Conservation (phyloP, 2,797 vertebrate genomes). For the Selene dorsalis region DNA sequence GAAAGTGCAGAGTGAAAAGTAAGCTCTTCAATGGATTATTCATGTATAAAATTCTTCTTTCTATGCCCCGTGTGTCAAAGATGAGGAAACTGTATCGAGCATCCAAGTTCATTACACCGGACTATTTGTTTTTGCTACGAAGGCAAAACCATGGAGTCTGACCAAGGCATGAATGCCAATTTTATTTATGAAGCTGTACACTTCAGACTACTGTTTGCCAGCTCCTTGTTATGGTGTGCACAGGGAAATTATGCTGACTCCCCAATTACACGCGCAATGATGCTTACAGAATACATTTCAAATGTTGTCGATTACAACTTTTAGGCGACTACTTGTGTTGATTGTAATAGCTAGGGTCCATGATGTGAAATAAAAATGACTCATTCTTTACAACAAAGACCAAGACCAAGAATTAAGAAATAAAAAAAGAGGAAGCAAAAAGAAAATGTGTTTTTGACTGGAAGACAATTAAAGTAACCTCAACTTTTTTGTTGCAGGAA, state of each 20-base stretch:
- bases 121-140: slow-evolving; percentile 48
- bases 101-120: slow-evolving; percentile 27
- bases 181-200: slow-evolving; percentile 48
- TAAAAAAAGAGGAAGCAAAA: slow-evolving; percentile 11
- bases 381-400: slow-evolving; percentile 19
- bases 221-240: slow-evolving; percentile 37
- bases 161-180: slow-evolving; percentile 61
- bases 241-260: slow-evolving; percentile 57
- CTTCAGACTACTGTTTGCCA: slow-evolving; percentile 33
- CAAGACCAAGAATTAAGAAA: slow-evolving; percentile 23
- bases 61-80: slow-evolving; percentile 20
- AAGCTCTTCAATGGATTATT: slow-evolving; percentile 37
- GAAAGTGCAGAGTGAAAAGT: slow-evolving; percentile 11
- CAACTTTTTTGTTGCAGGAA: neutral
- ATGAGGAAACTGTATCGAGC: slow-evolving; percentile 20
- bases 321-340: slow-evolving; percentile 38
- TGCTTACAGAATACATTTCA: slow-evolving; percentile 67
- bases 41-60: slow-evolving; percentile 19
- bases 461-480: slow-evolving; percentile 7
- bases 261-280: slow-evolving; percentile 58
- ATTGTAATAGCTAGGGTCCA: slow-evolving; percentile 30
- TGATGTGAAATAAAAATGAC: slow-evolving; percentile 40
- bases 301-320: slow-evolving; percentile 52
- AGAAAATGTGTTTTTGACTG: neutral
- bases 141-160: slow-evolving; percentile 48